Percentiles rank a stretch among this genome's conserved stretches.
Evolutionary conservation across 2,113 vertebrate species (phyloP).

Genomic region (Pipa parva): DNA sequence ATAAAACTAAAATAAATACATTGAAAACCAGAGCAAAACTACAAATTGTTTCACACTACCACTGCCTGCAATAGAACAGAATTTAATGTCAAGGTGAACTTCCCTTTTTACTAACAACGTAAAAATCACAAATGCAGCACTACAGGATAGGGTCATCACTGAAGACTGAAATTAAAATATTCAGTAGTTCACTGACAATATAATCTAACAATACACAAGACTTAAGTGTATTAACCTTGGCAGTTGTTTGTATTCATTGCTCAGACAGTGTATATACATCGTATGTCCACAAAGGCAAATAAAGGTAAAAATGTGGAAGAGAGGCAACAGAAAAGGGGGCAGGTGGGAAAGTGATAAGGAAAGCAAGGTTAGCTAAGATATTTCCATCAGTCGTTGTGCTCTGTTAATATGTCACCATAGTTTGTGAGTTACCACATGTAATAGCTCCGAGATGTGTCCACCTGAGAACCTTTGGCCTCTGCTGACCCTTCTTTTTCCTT

Average conservation of each 20-base stretch:
- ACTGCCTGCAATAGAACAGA: no score
- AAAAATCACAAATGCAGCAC: no score
- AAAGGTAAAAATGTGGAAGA: background rate
- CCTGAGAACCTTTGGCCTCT: conserved; percentile 85
- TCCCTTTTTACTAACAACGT: no score
- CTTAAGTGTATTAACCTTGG: no score
- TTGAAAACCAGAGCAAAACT: no score
- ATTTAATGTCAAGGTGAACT: no score
- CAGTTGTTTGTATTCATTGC: conserved; percentile 3
- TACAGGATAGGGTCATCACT: no score
- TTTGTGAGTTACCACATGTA: conserved; percentile 95
- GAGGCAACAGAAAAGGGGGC: background rate
- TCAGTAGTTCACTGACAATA: no score
- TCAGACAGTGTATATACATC: background rate
- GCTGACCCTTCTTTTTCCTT: conserved; percentile 88
- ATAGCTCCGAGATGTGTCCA: conserved; percentile 97
- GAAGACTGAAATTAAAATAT: no score
- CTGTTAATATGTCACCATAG: conserved; percentile 57
- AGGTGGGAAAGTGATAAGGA: background rate
- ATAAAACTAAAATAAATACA: no score
- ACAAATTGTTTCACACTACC: no score
- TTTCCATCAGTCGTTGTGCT: conserved; percentile 67
- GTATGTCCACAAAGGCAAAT: background rate
- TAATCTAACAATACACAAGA: no score
- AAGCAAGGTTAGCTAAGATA: background rate